These are phyloP conservation scores for Myrmecophaga tridactyla DNA, from an alignment of 2,113 vertebrate species.

Conservation along the genomic window DNA sequence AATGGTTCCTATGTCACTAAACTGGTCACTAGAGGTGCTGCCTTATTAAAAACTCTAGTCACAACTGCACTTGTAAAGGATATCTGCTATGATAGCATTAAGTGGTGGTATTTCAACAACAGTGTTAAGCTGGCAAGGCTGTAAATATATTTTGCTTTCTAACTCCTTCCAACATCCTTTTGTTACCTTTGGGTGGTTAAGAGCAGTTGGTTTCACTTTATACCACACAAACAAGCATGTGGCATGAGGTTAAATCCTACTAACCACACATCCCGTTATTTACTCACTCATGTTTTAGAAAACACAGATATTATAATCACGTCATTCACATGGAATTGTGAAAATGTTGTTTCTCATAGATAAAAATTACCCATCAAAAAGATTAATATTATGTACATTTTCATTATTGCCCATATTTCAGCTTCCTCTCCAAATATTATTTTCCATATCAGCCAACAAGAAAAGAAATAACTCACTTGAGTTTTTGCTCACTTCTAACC, in stretches of 20 bases:
- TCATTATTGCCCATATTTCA: not conserved
- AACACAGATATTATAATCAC: not conserved
- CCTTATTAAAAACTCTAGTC: not conserved
- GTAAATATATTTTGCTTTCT: conserved; percentile 61
- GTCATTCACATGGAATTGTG: not conserved
- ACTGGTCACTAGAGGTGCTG: not conserved
- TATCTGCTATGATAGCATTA: not conserved
- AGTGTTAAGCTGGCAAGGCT: not conserved
- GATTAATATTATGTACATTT: not conserved
- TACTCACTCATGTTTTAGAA: not conserved
- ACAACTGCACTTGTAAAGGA: not conserved
- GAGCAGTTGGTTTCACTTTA: conserved; percentile 55
- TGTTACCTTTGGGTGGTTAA: not conserved
- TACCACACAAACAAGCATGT: conserved; percentile 49
- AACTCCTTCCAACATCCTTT: conserved; percentile 40
- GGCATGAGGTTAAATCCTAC: conserved; percentile 4
- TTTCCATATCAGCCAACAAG: not conserved
- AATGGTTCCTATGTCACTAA: not conserved
- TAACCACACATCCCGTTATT: not conserved
- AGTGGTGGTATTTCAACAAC: not conserved
- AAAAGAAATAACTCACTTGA: not conserved
- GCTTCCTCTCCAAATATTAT: not conserved
- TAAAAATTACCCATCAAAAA: not conserved
- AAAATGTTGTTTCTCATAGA: not conserved
- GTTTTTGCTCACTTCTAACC: not conserved